These are phyloP conservation scores for Drosophila colorata DNA, from an alignment of 2,888 invertebrate genomes.

Conservation along the genomic window DNA sequence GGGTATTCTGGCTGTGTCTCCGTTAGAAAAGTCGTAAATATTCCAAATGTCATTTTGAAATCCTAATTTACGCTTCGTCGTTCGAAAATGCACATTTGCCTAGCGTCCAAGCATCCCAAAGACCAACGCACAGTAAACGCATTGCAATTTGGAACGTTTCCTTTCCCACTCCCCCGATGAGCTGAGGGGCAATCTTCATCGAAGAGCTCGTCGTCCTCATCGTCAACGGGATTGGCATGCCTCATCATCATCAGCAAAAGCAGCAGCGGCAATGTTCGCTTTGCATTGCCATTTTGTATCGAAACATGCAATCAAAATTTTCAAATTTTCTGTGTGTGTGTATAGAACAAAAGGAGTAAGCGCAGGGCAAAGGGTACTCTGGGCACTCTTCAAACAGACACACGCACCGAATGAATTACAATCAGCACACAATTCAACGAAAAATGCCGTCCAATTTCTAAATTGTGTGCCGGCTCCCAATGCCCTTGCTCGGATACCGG, in stretches of 20 bases:
- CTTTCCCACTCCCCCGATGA: slow-evolving; percentile 1
- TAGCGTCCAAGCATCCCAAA: slow-evolving; percentile 62
- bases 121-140: slow-evolving; percentile 65
- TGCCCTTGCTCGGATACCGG: slow-evolving; percentile 13
- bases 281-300: slow-evolving; percentile 81
- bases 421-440: slow-evolving; percentile 82
- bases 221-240: slow-evolving; percentile 78
- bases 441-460: slow-evolving; percentile 81
- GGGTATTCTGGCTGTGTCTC: slow-evolving; percentile 38
- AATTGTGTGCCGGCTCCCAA: slow-evolving; percentile 61
- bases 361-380: slow-evolving; percentile 17
- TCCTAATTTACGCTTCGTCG: slow-evolving; percentile 85
- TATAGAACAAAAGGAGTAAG: not conserved
- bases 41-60: slow-evolving; percentile 85
- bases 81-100: slow-evolving; percentile 83
- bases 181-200: slow-evolving; percentile 54
- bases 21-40: slow-evolving; percentile 83
- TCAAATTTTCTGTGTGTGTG: slow-evolving; percentile 75
- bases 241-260: slow-evolving; percentile 59
- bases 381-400: slow-evolving; percentile 64
- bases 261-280: slow-evolving; percentile 34
- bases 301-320: slow-evolving; percentile 84
- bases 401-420: slow-evolving; percentile 79
- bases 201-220: slow-evolving; percentile 46
- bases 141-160: slow-evolving; percentile 64